These are phyloP conservation scores for Dicrostonyx torquatus DNA, from an alignment of 2,797 vertebrate species.

Conservation along the genomic window DNA sequence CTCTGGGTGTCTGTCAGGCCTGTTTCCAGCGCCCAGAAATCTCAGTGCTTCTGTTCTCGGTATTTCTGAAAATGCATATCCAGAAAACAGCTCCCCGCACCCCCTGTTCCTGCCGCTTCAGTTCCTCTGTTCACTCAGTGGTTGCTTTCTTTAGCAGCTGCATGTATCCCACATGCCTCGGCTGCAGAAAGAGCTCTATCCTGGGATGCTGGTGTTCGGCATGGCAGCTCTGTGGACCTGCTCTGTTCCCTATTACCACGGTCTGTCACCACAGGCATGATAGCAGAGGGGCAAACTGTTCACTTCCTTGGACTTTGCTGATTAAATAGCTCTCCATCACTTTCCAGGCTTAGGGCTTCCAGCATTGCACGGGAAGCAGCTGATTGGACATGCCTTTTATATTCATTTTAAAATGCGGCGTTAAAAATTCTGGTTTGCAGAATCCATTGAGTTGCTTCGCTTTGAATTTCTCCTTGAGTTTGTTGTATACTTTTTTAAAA, in stretches of 20 bases:
- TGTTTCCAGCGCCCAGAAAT: not conserved
- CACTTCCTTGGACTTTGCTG: not conserved
- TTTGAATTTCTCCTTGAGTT: slow-evolving; percentile 34
- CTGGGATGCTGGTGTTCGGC: not conserved
- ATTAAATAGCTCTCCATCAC: not conserved
- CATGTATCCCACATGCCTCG: not conserved
- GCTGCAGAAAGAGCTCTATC: not conserved
- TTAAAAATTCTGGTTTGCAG: slow-evolving; percentile 7
- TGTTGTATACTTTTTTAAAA: not conserved
- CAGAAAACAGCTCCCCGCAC: not conserved
- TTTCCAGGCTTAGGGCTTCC: not conserved
- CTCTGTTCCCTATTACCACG: not conserved
- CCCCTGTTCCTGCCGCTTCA: slow-evolving; percentile 23
- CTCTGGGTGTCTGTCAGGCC: not conserved
- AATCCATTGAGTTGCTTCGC: slow-evolving; percentile 46
- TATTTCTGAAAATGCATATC: slow-evolving; percentile 16
- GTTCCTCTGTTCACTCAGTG: not conserved
- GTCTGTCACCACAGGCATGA: not conserved
- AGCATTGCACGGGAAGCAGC: not conserved
- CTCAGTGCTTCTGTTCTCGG: not conserved
- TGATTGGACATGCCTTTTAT: slow-evolving; percentile 24
- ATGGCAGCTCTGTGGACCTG: not conserved
- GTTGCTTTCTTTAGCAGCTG: not conserved
- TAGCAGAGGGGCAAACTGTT: not conserved
- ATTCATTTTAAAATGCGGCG: slow-evolving; percentile 8